Conservation (phyloP, 2,113 vertebrate genomes). For the Brienomyrus brachyistius region DNA sequence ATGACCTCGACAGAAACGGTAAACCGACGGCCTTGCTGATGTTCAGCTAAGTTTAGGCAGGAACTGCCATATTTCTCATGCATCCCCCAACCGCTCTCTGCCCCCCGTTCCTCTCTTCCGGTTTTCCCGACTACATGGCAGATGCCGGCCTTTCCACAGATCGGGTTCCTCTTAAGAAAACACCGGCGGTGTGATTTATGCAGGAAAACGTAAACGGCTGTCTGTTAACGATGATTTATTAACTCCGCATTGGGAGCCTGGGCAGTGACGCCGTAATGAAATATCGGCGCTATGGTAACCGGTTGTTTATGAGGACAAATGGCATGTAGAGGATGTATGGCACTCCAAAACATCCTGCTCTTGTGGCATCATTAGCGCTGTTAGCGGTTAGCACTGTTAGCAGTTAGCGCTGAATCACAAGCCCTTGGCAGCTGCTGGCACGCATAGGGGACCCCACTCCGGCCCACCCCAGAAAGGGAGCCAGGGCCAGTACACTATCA, state of each 20-base stretch:
- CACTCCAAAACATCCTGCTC: neutral
- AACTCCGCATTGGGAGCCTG: slow-evolving; percentile 27
- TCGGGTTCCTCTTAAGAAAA: slow-evolving; percentile 39
- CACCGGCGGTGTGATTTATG: slow-evolving; percentile 34
- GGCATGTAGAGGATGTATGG: neutral
- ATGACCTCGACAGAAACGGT: neutral
- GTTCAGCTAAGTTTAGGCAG: neutral
- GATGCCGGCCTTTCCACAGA: slow-evolving; percentile 38
- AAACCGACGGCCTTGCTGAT: neutral
- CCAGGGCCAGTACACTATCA: neutral
- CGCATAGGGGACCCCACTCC: neutral
- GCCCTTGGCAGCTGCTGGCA: neutral
- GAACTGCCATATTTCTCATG: neutral
- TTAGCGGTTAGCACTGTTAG: neutral
- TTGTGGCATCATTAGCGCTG: neutral
- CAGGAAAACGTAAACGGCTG: slow-evolving; percentile 26
- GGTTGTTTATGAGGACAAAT: slow-evolving; percentile 15
- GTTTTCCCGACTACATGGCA: neutral
- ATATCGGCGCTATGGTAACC: slow-evolving; percentile 21
- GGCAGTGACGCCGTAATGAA: slow-evolving; percentile 24
- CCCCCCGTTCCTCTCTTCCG: neutral
- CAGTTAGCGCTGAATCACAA: neutral
- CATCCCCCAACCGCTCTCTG: neutral
- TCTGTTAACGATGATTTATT: slow-evolving; percentile 43
- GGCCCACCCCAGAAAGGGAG: neutral